Conservation (phyloP, 1,140 invertebrate genomes). For the Drosophila baimaii region DNA sequence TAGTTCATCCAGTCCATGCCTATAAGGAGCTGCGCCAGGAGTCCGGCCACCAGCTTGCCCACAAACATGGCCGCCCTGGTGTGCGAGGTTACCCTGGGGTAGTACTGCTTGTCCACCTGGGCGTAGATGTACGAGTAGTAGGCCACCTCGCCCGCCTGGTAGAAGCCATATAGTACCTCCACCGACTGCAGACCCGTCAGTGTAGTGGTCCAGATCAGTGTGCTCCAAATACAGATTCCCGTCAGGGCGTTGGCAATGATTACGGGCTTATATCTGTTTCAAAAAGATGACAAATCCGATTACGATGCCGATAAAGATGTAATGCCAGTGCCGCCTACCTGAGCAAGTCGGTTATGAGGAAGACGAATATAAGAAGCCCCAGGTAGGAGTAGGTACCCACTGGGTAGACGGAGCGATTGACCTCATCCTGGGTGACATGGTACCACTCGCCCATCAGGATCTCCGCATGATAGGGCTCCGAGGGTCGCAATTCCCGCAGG, state of each 20-base stretch:
- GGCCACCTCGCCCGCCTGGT: constrained; percentile 94
- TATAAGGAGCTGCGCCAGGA: constrained; percentile 87
- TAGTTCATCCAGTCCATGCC: constrained; percentile 87
- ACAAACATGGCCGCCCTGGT: constrained; percentile 88
- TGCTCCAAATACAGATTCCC: constrained; percentile 89
- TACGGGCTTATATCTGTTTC: constrained; percentile 92
- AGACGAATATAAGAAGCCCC: constrained; percentile 88
- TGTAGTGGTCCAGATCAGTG: constrained; percentile 89
- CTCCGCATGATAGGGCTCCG: constrained; percentile 91
- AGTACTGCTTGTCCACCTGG: constrained; percentile 91
- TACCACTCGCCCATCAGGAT: constrained; percentile 88
- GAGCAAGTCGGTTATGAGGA: constrained; percentile 91
- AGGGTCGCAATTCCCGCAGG: constrained; percentile 91
- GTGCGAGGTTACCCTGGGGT: constrained; percentile 90
- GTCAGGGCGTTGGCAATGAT: constrained; percentile 90
- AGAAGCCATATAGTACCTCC: constrained; percentile 91
- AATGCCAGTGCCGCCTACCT: constrained; percentile 75
- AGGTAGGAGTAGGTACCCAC: constrained; percentile 91
- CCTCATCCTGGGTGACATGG: constrained; percentile 87
- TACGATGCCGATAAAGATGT: constrained; percentile 1
- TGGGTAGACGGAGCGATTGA: constrained; percentile 88
- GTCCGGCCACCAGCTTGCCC: constrained; percentile 88
- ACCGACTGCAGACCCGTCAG: constrained; percentile 87
- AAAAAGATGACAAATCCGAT: neutral
- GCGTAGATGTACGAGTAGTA: constrained; percentile 97